Conservation (phyloP, 2,888 invertebrate genomes). For the Hirtodrosophila cameraria region DNA sequence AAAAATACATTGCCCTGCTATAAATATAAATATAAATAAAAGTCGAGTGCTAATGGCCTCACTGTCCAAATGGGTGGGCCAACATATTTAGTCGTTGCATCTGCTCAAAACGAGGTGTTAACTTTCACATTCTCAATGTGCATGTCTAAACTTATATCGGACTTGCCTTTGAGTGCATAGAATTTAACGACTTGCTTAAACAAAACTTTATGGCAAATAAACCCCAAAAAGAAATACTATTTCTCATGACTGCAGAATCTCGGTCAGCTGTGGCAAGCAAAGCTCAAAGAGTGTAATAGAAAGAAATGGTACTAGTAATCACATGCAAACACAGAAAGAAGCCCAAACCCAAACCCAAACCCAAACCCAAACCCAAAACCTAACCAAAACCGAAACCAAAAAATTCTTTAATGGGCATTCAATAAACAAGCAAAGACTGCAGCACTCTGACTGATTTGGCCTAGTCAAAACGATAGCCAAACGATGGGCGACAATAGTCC, state of each 20-base stretch:
- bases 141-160: constrained; percentile 33
- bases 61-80: constrained; percentile 38
- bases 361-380: constrained; percentile 35
- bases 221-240: constrained; percentile 43
- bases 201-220: constrained; percentile 69
- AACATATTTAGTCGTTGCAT: constrained; percentile 32
- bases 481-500: constrained; percentile 59
- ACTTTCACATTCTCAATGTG: constrained; percentile 69
- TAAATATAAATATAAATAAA: too few species aligned
- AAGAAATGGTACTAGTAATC: constrained; percentile 29
- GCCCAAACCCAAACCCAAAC: constrained; percentile 1
- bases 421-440: constrained; percentile 61
- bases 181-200: constrained; percentile 73
- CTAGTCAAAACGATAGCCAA: constrained; percentile 59
- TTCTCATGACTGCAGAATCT: constrained; percentile 59
- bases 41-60: constrained; percentile 56
- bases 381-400: constrained; percentile 32
- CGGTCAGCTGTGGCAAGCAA: constrained; percentile 63
- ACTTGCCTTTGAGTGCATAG: constrained; percentile 47
- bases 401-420: constrained; percentile 66
- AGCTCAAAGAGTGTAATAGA: background rate
- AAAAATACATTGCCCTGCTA: constrained; percentile 32
- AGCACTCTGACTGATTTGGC: constrained; percentile 63
- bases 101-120: constrained; percentile 62
- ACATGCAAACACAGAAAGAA: constrained; percentile 43